Base-by-base conservation (phyloP, 30 jellyfish, hydroid and myxozoan species). In the Mastigias papua region DNA sequence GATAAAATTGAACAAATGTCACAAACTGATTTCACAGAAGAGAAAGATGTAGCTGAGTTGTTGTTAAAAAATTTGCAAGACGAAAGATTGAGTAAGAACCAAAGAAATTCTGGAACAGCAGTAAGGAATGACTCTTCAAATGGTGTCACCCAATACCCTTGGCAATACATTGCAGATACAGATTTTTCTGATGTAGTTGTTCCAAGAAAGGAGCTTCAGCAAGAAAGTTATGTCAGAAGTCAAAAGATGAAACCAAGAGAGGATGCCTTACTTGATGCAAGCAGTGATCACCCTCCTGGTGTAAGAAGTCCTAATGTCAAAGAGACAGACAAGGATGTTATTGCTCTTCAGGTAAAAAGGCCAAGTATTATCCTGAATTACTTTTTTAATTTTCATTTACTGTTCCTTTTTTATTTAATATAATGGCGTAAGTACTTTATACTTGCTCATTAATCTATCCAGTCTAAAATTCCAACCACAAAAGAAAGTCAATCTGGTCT, bases 1-100 rank as follows among this genome's bases (percentile, higher is more conserved):
- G 86, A 57, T 46, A 85, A 73, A 73, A 79, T 79, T 37, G 94
- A 85, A 35, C 94, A 85, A 73, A 65, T 62, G 58, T 72, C 83
- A 4, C 94, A 85, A 49, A 85, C 94, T 25, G 94, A 85, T 48
- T 85, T 85, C 61, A 75, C 82, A 17, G 34, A 34, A 54, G 88
- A 64, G 17, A 62, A 50, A 13, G 88, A 63, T 73, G 94, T 73
- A 22, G 79, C 61, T 28, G 31, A n/a, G 8, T 30, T 73, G 84
- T 46, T 85, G 69, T 72, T 85, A 22, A 69, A 73, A 17, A 77
- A 85, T 49, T 37, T 54, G 26, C 29, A 35, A 10, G 83, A 35
- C 4, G 81, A 34, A 26, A 62, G 61, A 21, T 20, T 7, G 21
- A 28, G 34, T 33, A 34, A 58, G 29, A n/a, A 37, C 27, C 21